Percentiles rank a stretch among this genome's conserved stretches.
Conservation (phyloP, 2,888 invertebrate species). For the Folsomia manolachei region DNA sequence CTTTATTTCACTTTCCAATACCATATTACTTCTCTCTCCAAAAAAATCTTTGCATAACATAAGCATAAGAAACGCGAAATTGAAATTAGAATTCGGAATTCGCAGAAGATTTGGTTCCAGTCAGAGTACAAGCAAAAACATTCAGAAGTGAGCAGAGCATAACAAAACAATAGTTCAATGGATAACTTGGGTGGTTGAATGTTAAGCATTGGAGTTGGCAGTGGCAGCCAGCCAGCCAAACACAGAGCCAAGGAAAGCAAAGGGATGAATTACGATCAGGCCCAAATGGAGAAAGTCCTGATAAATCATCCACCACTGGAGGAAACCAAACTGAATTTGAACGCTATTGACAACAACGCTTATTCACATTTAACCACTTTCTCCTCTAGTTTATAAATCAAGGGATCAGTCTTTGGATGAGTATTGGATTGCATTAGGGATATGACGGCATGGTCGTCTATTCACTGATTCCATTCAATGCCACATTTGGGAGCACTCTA, state of each 20-base stretch:
- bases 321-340: neutral
- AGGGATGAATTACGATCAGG: slow-evolving; percentile 18
- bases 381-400: neutral
- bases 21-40: no score
- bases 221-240: no score
- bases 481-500: no score
- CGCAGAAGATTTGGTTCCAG: no score
- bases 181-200: neutral
- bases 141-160: neutral
- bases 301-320: neutral
- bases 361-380: neutral
- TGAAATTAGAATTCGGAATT: no score
- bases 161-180: slow-evolving; percentile 1
- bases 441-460: no score
- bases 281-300: slow-evolving; percentile 5
- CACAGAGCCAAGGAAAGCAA: no score
- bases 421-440: neutral
- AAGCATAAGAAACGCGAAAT: no score
- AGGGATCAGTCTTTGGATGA: neutral
- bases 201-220: slow-evolving; percentile 11
- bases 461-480: neutral
- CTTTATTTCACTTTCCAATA: no score
- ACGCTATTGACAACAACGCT: neutral
- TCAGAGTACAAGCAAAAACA: no score
- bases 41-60: no score